Evolutionary conservation across 2,888 invertebrate genomes (phyloP).

Genomic region (Eupithecia abbreviata): DNA sequence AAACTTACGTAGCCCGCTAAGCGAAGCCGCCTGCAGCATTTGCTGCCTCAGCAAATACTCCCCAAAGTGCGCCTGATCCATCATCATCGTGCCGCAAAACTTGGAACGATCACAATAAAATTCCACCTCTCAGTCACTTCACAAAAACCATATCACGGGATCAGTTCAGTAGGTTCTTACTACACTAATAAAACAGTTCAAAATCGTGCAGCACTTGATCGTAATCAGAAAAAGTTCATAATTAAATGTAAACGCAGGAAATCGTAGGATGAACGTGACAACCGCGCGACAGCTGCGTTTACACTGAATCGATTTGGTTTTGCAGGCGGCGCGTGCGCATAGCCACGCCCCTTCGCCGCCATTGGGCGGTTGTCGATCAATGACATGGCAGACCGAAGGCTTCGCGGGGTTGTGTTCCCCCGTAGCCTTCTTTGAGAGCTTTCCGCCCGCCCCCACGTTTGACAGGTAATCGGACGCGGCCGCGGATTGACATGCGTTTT

Average conservation of each 20-base stretch:
- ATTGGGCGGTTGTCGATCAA: slow-evolving; percentile 69
- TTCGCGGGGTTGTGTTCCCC: slow-evolving; percentile 46
- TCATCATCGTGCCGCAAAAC: slow-evolving; percentile 70
- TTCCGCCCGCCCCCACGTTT: slow-evolving; percentile 71
- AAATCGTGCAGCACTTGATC: slow-evolving; percentile 50
- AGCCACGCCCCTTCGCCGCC: slow-evolving; percentile 60
- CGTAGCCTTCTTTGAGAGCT: slow-evolving; percentile 62
- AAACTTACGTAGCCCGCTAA: slow-evolving; percentile 75
- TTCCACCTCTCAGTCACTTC: slow-evolving; percentile 64
- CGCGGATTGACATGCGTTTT: slow-evolving; percentile 63
- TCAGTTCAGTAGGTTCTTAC: slow-evolving; percentile 47
- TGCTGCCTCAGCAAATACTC: slow-evolving; percentile 80
- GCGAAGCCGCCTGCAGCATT: slow-evolving; percentile 78
- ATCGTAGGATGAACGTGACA: slow-evolving; percentile 59
- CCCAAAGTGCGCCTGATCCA: slow-evolving; percentile 80
- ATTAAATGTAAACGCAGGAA: slow-evolving; percentile 60
- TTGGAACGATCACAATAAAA: slow-evolving; percentile 51
- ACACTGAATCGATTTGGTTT: slow-evolving; percentile 65
- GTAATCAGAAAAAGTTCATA: slow-evolving; percentile 70
- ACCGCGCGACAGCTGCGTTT: slow-evolving; percentile 73
- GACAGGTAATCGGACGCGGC: slow-evolving; percentile 69
- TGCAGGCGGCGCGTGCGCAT: slow-evolving; percentile 79
- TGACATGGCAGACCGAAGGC: slow-evolving; percentile 66
- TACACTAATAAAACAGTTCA: slow-evolving; percentile 43
- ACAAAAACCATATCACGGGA: slow-evolving; percentile 64